These are phyloP conservation scores for Hofmannophila pseudospretella DNA, from an alignment of 2,888 invertebrate genomes.

Conservation along the genomic window DNA sequence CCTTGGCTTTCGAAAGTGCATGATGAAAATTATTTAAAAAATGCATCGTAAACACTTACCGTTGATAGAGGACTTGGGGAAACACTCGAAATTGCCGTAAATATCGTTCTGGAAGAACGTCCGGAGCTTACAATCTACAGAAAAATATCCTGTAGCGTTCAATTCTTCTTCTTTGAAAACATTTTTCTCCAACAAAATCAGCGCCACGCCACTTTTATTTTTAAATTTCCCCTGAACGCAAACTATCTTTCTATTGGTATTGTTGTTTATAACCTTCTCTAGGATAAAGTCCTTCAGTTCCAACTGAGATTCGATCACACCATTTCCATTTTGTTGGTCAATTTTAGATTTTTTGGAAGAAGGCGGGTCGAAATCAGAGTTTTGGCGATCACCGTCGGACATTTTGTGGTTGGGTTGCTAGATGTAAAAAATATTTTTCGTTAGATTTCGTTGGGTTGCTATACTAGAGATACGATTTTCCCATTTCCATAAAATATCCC, in stretches of 20 bases:
- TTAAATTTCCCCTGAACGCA: slow-evolving; percentile 83
- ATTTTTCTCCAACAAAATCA: slow-evolving; percentile 89
- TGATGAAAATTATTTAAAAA: neutral
- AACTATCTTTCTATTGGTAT: slow-evolving; percentile 84
- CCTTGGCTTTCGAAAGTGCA: slow-evolving; percentile 39
- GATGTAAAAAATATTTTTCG: neutral
- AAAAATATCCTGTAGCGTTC: slow-evolving; percentile 77
- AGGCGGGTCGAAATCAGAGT: slow-evolving; percentile 43
- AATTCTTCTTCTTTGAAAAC: slow-evolving; percentile 84
- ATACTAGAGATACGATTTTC: too few relatives aligned
- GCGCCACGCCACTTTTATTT: slow-evolving; percentile 79
- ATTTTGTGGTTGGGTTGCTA: slow-evolving; percentile 56
- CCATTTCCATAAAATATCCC: too few relatives aligned
- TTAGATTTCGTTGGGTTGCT: too few relatives aligned
- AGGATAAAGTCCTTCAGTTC: slow-evolving; percentile 82
- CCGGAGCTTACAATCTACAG: slow-evolving; percentile 75
- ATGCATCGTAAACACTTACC: too few relatives aligned
- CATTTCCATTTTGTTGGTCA: slow-evolving; percentile 50
- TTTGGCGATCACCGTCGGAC: slow-evolving; percentile 61
- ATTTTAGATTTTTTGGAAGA: slow-evolving; percentile 63
- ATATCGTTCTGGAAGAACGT: slow-evolving; percentile 89
- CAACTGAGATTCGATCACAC: slow-evolving; percentile 43
- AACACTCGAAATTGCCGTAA: slow-evolving; percentile 89
- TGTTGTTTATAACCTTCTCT: slow-evolving; percentile 83
- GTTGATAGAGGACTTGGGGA: slow-evolving; percentile 78